Evolutionary conservation across 2,113 vertebrate species (phyloP).

Genomic region (Eublepharis macularius): DNA sequence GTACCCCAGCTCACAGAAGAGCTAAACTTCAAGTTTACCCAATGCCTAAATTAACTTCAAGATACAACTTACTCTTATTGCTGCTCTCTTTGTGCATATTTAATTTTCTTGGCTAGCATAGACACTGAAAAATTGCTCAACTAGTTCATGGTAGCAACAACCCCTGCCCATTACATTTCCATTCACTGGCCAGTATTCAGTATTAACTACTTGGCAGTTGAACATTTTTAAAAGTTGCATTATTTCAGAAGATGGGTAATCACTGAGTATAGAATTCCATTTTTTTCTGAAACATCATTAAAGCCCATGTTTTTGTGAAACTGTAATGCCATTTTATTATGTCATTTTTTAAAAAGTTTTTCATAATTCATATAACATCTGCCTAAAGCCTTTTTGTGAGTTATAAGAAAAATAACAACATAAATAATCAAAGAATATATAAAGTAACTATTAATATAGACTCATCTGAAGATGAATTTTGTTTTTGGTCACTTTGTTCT

Average conservation of each 20-base stretch:
- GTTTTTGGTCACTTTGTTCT: constrained; percentile 7
- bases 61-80: not conserved
- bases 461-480: constrained; percentile 18
- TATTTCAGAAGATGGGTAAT: constrained; percentile 52
- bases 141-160: not conserved
- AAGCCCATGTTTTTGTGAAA: constrained; percentile 40
- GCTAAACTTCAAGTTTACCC: not conserved
- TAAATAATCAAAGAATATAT: constrained; percentile 14
- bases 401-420: constrained; percentile 45
- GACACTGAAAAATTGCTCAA: not conserved
- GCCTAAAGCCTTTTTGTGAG: constrained; percentile 12
- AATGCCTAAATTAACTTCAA: not conserved
- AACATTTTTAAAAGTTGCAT: constrained; percentile 50
- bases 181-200: constrained; percentile 52
- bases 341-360: constrained; percentile 34
- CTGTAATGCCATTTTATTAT: constrained; percentile 45
- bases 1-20: not conserved
- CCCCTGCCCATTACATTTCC: not conserved
- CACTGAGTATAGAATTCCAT: constrained; percentile 48
- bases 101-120: not conserved
- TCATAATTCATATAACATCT: not conserved
- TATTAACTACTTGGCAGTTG: constrained; percentile 58
- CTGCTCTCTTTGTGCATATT: not conserved
- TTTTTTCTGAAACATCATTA: constrained; percentile 37
- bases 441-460: constrained; percentile 15